These are phyloP conservation scores for Phasianus colchicus DNA, from an alignment of 2,113 vertebrate genomes.

Conservation along the genomic window DNA sequence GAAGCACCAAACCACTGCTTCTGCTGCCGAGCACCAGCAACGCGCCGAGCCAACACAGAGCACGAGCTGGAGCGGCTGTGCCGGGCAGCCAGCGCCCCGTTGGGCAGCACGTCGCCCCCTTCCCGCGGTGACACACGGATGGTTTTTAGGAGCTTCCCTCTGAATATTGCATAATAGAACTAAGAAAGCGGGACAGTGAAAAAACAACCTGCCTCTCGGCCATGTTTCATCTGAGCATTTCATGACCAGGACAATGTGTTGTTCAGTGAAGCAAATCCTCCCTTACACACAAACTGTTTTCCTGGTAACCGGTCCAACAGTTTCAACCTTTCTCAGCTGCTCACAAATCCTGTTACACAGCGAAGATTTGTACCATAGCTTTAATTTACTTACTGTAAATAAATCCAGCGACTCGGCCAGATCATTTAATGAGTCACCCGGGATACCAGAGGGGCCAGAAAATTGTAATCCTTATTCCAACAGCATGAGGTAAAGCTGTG, in stretches of 20 bases:
- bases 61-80: neutral
- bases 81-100: neutral
- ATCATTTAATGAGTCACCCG: constrained; percentile 15
- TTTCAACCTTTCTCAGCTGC: neutral
- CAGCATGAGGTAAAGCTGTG: neutral
- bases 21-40: no score
- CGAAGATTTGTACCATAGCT: constrained; percentile 47
- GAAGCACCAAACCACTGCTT: no score
- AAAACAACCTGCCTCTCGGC: neutral
- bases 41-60: no score
- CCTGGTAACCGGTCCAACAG: constrained; percentile 17
- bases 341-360: constrained; percentile 56
- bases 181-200: no score
- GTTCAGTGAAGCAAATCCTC: neutral
- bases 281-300: neutral
- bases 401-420: constrained; percentile 6
- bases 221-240: neutral
- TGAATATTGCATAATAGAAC: no score
- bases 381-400: constrained; percentile 63
- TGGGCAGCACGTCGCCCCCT: neutral
- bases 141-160: neutral
- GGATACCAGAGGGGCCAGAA: neutral
- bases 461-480: neutral
- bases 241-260: neutral
- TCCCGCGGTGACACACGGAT: neutral